phyloP scores from a whole-genome alignment of 2,113 vertebrate genomes.

The Gambusia affinis region DNA sequence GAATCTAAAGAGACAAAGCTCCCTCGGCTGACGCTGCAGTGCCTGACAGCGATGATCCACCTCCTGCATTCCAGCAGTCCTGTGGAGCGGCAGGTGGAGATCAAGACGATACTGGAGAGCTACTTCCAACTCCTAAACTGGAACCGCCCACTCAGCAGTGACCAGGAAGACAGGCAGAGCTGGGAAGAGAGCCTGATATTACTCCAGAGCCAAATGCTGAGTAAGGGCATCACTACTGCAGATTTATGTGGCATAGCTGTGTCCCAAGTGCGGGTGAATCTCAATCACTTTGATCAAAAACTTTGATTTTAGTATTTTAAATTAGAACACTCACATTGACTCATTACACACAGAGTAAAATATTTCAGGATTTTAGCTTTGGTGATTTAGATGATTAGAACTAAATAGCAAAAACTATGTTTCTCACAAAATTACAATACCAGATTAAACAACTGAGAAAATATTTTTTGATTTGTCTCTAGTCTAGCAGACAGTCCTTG shows the following conservation, averaged over 20 bases:
- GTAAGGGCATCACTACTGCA: slow-evolving; percentile 73
- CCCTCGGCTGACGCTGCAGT: slow-evolving; percentile 76
- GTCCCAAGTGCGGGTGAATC: not conserved
- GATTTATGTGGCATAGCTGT: not conserved
- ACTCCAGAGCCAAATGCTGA: slow-evolving; percentile 90
- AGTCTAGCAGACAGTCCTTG: not conserved
- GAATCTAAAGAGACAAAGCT: slow-evolving; percentile 58
- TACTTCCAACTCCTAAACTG: slow-evolving; percentile 93
- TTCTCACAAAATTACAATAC: not conserved
- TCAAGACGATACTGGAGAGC: slow-evolving; percentile 85
- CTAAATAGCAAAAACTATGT: not conserved
- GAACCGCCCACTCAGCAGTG: slow-evolving; percentile 75
- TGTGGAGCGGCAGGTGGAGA: slow-evolving; percentile 81
- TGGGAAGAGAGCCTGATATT: slow-evolving; percentile 84
- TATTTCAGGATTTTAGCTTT: not conserved
- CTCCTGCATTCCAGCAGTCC: slow-evolving; percentile 87
- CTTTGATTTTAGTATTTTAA: not conserved
- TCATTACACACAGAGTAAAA: not conserved
- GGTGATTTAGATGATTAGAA: not conserved
- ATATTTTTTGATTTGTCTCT: too few species aligned
- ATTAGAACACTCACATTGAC: not conserved
- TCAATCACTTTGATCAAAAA: not conserved
- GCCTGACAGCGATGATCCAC: slow-evolving; percentile 87
- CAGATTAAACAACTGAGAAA: too few species aligned
- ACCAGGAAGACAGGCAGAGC: slow-evolving; percentile 45